phyloP scores from a whole-genome alignment of 2,888 invertebrate species.

The Eledona agricola region DNA sequence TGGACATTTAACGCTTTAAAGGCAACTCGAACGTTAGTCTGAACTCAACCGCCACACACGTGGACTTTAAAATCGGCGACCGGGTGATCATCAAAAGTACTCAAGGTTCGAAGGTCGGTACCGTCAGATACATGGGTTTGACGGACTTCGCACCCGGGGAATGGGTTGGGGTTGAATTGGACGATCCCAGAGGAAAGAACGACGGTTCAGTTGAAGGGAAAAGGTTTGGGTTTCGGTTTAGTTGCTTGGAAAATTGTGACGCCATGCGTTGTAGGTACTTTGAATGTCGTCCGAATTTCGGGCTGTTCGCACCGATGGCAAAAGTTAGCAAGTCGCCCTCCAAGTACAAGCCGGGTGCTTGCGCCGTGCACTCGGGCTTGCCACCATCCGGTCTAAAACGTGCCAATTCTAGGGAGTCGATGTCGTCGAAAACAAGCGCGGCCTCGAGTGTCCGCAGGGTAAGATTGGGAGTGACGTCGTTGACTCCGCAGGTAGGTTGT shows the following conservation, averaged over 20 bases:
- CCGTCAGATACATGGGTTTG: conserved; percentile 83
- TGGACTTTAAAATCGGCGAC: conserved; percentile 85
- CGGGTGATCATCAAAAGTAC: conserved; percentile 89
- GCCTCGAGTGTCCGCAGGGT: conserved; percentile 73
- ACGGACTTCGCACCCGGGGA: conserved; percentile 93
- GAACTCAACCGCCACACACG: conserved; percentile 59
- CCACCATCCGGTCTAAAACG: conserved; percentile 69
- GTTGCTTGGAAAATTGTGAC: not conserved
- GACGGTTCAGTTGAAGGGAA: conserved; percentile 93
- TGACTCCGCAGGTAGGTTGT: conserved; percentile 72
- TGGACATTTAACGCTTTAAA: too few relatives aligned
- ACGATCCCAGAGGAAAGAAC: conserved; percentile 94
- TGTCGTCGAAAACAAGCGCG: conserved; percentile 66
- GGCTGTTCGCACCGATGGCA: conserved; percentile 90
- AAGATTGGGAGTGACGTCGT: conserved; percentile 78
- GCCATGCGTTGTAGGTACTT: conserved; percentile 87
- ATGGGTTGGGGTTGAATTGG: conserved; percentile 96
- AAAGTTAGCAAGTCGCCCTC: conserved; percentile 90
- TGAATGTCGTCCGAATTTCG: conserved; percentile 88
- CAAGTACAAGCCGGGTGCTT: conserved; percentile 71
- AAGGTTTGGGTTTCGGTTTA: conserved; percentile 68
- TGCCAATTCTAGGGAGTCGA: conserved; percentile 85
- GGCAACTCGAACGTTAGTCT: conserved; percentile 66
- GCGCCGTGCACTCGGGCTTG: conserved; percentile 67
- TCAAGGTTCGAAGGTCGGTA: conserved; percentile 88